Conservation (phyloP, 2,888 invertebrate genomes). For the Phaonia tiefii region DNA sequence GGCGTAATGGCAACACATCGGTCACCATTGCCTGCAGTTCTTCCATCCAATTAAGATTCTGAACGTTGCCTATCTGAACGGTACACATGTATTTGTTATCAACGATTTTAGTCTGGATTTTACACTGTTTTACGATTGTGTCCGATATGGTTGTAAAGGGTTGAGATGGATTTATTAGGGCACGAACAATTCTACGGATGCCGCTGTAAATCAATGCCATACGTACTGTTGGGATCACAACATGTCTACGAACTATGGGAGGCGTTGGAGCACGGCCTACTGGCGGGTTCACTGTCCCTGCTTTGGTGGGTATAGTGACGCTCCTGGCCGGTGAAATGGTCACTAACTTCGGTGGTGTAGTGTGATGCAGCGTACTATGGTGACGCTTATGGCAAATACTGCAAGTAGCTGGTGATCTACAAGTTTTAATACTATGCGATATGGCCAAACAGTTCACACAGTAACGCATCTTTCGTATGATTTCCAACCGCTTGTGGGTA, state of each 20-base stretch:
- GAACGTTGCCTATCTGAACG: conserved; percentile 16
- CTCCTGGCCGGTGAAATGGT: background rate
- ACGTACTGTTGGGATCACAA: conserved; percentile 22
- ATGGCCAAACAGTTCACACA: conserved; percentile 30
- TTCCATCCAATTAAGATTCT: conserved; percentile 19
- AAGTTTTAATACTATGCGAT: background rate
- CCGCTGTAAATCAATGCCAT: conserved; percentile 20
- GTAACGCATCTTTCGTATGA: conserved; percentile 13
- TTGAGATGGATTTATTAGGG: conserved; percentile 24
- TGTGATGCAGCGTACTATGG: conserved; percentile 19
- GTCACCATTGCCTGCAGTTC: conserved; percentile 21
- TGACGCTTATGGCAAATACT: conserved; percentile 17
- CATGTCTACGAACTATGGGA: conserved; percentile 18
- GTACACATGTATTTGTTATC: conserved; percentile 5
- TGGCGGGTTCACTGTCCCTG: background rate
- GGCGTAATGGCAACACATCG: conserved; percentile 14
- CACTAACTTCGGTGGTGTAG: too few relatives aligned
- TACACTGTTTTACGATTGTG: conserved; percentile 15
- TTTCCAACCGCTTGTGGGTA: conserved; percentile 20
- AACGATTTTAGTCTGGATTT: background rate
- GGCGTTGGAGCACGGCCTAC: background rate
- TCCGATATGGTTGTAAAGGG: conserved; percentile 27
- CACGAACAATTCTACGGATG: conserved; percentile 21
- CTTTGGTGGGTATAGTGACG: background rate
- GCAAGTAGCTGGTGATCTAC: background rate